Evolutionary conservation across 2,797 vertebrate genomes (phyloP), one percentile per base, ranked within the genome.

Genomic region (Ateles fusciceps): DNA sequence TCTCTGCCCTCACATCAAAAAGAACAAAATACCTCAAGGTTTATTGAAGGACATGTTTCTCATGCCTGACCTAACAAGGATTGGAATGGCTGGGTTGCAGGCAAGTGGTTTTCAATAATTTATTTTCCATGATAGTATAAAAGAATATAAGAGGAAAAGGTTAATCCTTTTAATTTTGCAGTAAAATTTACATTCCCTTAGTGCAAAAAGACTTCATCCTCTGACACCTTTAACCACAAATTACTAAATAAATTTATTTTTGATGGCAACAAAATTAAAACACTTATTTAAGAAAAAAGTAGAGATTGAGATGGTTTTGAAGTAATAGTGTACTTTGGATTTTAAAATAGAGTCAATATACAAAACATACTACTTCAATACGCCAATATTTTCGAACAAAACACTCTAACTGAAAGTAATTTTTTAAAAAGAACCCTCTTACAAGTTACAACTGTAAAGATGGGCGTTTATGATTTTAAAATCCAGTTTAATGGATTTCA

Each of bases 21-120:
- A 96, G 94, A 96, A 95, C 57, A 97, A 96, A 97, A 94, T 92
- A 89, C 91, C 94, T 97, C 46, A 97, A 98, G 72, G 85, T 97
- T 98, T 97, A 94, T 92, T 94, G 91, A 97, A 95, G 94, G 92
- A 85, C 79, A 75, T 89, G 81, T 50, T 91, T 98, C 92, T 94
- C 79, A 95, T 95, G 87, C 88, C 75, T 95, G 87, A 55, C 91
- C 84, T 92, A 96, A 96, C 92, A 96, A 95, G 75, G 84, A 96
- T 0, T 87, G 81, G 46, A 91, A 96, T 93, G 68, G n/a, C 68
- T 72, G 19, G 68, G 61, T 52, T 71, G 13, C 33, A 97, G 44
- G 74, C 87, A 89, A 89, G 71, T 85, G 28, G 48, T 94, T 96
- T 96, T 75, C 48, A 84, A 72, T 91, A 42, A 94, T 92, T 89